Percentiles rank a stretch among this genome's conserved stretches.
phyloP scores from a whole-genome alignment of 1,140 invertebrate genomes.

The Aphaenogaster floridana region DNA sequence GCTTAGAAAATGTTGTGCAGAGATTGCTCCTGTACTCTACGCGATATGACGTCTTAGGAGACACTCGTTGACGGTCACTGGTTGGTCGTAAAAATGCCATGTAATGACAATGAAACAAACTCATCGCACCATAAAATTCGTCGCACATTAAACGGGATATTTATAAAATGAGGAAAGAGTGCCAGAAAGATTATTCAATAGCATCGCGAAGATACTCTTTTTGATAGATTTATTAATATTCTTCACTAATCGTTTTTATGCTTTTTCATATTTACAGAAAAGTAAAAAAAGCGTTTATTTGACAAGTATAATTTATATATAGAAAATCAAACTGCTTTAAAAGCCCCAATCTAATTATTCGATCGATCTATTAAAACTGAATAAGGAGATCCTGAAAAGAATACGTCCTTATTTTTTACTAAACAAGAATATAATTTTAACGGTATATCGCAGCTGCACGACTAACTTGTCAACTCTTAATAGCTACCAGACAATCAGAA shows the following conservation, averaged over 20 bases:
- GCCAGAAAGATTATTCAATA: background rate
- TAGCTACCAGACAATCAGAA: conserved; percentile 15
- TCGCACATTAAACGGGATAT: background rate
- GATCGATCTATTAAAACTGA: background rate
- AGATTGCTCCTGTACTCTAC: conserved; percentile 64
- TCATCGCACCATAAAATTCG: conserved; percentile 20
- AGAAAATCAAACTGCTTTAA: background rate
- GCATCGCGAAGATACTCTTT: background rate
- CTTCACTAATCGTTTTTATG: background rate
- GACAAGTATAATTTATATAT: background rate
- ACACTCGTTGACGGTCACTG: background rate
- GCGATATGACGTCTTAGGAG: background rate
- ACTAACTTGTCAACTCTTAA: conserved; percentile 29
- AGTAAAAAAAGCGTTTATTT: background rate
- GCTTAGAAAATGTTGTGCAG: conserved; percentile 71
- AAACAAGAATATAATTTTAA: conserved; percentile 35
- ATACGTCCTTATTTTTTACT: conserved; percentile 6
- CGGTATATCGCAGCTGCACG: conserved; percentile 18
- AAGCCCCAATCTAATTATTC: background rate
- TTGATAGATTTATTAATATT: background rate
- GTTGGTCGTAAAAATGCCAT: background rate
- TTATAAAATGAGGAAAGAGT: background rate
- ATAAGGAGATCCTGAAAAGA: background rate
- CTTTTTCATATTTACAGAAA: background rate
- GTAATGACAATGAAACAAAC: conserved; percentile 38